Evolutionary conservation across 2,113 vertebrate genomes (phyloP).

Genomic region (Danionella cerebrum): DNA sequence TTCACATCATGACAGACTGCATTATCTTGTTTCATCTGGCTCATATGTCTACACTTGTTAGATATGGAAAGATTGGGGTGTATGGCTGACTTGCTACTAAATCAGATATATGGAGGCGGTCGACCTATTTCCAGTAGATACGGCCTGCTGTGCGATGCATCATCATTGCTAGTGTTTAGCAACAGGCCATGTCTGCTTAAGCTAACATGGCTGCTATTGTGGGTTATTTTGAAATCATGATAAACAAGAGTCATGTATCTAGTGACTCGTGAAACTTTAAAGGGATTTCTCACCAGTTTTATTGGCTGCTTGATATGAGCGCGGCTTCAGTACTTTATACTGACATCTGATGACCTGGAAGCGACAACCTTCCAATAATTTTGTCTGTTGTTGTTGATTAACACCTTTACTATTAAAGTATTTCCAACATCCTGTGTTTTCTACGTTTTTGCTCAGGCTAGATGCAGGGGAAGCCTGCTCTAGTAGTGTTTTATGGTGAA

Average conservation of each 20-base stretch:
- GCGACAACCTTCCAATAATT: background rate
- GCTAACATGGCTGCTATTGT: background rate
- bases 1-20: background rate
- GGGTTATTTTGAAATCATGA: background rate
- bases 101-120: background rate
- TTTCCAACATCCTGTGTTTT: too few species aligned
- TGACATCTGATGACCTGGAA: background rate
- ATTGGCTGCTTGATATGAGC: background rate
- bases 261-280: background rate
- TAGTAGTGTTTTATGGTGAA: too few species aligned
- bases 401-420: too few species aligned
- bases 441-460: too few species aligned
- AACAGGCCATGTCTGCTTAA: background rate
- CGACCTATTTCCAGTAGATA: background rate
- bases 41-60: background rate
- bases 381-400: too few species aligned
- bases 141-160: constrained; percentile 1
- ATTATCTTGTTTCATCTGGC: background rate
- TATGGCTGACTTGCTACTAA: background rate
- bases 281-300: background rate
- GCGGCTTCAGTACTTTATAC: background rate
- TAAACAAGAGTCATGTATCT: constrained; percentile 5
- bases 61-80: background rate
- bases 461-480: too few species aligned
- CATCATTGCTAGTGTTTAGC: background rate